Evolutionary conservation across 2,888 invertebrate species (phyloP).

Genomic region (Brenthis daphne): DNA sequence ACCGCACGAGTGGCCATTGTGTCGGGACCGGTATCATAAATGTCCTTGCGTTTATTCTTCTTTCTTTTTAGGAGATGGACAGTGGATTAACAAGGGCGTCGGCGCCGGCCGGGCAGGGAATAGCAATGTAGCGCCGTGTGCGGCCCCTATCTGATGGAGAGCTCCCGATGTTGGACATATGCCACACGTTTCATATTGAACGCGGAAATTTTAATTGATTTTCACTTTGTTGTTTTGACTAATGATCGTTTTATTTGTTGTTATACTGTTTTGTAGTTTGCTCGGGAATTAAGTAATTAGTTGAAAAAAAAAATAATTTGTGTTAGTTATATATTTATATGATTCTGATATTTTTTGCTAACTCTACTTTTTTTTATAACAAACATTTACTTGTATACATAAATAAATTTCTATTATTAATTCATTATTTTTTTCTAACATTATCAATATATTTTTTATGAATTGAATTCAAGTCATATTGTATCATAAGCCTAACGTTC

Average conservation of each 20-base stretch:
- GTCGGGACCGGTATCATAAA: conserved; percentile 55
- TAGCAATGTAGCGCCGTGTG: conserved; percentile 67
- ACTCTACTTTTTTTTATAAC: too few species aligned
- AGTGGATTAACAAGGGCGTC: conserved; percentile 72
- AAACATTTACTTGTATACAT: too few species aligned
- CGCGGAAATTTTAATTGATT: conserved; percentile 20
- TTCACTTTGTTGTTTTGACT: conserved; percentile 3
- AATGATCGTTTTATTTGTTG: neutral
- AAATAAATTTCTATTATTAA: too few species aligned
- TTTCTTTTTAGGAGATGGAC: conserved; percentile 60
- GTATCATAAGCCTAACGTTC: too few species aligned
- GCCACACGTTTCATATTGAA: conserved; percentile 29
- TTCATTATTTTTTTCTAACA: too few species aligned
- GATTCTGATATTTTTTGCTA: too few species aligned
- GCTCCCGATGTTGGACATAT: conserved; percentile 31
- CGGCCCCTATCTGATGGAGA: conserved; percentile 59
- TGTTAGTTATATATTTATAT: neutral
- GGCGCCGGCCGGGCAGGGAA: conserved; percentile 69
- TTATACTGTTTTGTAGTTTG: neutral
- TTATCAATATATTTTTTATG: too few species aligned
- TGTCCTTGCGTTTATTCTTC: conserved; percentile 53
- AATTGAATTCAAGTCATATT: too few species aligned
- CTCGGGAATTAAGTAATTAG: neutral
- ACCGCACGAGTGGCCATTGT: conserved; percentile 49
- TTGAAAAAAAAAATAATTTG: neutral